Base-by-base conservation (phyloP, 1,140 invertebrate species). In the Lordiphosa collinella region DNA sequence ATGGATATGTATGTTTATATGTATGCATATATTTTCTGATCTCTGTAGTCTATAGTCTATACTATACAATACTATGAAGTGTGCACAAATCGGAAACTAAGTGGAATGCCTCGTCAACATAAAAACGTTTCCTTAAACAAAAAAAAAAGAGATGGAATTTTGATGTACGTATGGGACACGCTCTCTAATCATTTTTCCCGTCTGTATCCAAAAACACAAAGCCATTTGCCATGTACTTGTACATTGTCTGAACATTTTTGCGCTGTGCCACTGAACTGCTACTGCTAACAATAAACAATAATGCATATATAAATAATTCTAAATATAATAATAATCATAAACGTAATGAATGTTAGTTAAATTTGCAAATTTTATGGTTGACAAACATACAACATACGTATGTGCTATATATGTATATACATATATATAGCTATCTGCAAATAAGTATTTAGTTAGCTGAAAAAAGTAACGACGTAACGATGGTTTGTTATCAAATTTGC, bases 271-370 rank as follows among this genome's bases (percentile, higher is more conserved):
- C 36, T 68, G 59, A 74, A 74, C 64, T 75, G 25, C 25, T 74
- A 75, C 59, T 75, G 70, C 71, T 69, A 74, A 67, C 59, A 60
- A 71, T 31, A 56, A 62, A 68, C 52, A 74, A 74, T 75, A 75
- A 74, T 63, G 40, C 41, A 54, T 54, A 61, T 34, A 51, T 43
- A 37, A 29, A 55, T 7, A 18, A 47, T 13, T 29, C 6, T 29
- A 29, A 29, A 6, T 29, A 6, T 29, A 29, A 29, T 57, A 51
- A 51, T 56, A 48, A 37, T 57, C 41, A 59, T n/a, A 22, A 64
- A 12, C 36, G 18, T 65, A 64, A 32, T 64, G 52, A 64, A 75
- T 63, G 65, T 74, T 74, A 74, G 70, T 64, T 69, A 57, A 73
- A 59, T 55, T 74, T 75, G 54, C 32, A 74, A 75, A 68, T 64